Conservation (phyloP, 2,113 vertebrate species). For the Atherinomorus stipes region DNA sequence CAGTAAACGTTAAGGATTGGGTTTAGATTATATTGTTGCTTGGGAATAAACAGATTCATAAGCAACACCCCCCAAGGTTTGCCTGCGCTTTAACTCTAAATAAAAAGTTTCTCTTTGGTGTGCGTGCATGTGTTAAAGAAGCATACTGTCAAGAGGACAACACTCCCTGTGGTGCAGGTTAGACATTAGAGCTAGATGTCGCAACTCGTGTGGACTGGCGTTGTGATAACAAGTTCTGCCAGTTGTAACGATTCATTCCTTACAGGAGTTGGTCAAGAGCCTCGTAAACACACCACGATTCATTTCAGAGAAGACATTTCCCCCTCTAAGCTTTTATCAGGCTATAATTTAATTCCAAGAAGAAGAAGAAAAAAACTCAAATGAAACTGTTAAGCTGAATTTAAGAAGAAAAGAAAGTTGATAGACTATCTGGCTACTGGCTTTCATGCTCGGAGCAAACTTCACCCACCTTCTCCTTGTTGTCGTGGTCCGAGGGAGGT, state of each 20-base stretch:
- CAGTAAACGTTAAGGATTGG: constrained; percentile 1
- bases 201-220: constrained; percentile 58
- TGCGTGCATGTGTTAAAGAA: background rate
- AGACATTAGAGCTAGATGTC: constrained; percentile 64
- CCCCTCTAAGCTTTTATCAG: too few relatives aligned
- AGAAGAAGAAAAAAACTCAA: background rate
- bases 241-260: constrained; percentile 62
- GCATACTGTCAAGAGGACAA: background rate
- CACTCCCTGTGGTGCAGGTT: constrained; percentile 57
- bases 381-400: too few relatives aligned
- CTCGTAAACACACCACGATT: background rate
- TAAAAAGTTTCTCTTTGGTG: background rate
- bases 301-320: background rate
- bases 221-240: constrained; percentile 72
- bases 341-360: too few relatives aligned
- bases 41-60: too few relatives aligned
- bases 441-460: constrained; percentile 19
- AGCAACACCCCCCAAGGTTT: background rate
- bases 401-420: constrained; percentile 5
- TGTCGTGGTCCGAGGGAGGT: constrained; percentile 78
- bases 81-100: background rate
- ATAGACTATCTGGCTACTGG: background rate
- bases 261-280: constrained; percentile 31
- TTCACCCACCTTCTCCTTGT: constrained; percentile 86
- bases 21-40: background rate